Conservation (phyloP, 2,797 vertebrate species). For the Acomys russatus region DNA sequence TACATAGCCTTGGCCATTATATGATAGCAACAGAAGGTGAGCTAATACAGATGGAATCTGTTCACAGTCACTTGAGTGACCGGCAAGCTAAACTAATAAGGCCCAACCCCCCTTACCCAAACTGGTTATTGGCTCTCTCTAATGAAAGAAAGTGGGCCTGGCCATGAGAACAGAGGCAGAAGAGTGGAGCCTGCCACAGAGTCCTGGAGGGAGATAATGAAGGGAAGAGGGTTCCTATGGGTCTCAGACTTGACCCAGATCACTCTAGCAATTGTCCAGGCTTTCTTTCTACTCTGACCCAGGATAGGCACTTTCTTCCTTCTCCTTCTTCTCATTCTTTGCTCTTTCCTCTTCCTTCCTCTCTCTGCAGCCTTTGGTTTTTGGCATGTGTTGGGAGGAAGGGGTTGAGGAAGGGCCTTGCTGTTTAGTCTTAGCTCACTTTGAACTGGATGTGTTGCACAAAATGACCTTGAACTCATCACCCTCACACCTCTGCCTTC, state of each 20-base stretch:
- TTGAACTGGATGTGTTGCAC: neutral
- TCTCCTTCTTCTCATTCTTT: neutral
- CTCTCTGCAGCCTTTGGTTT: neutral
- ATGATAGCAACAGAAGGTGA: neutral
- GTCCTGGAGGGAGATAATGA: neutral
- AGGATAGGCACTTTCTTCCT: neutral
- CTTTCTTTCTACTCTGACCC: neutral
- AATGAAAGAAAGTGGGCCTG: neutral
- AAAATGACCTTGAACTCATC: neutral
- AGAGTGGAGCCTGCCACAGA: neutral
- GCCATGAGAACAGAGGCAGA: neutral
- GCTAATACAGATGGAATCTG: neutral
- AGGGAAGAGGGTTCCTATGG: neutral
- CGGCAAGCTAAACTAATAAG: neutral
- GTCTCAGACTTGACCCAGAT: rapidly evolving
- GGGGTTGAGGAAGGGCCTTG: neutral
- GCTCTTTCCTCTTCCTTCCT: neutral
- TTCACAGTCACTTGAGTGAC: neutral
- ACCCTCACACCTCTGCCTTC: neutral
- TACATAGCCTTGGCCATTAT: neutral
- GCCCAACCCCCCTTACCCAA: neutral
- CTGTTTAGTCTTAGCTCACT: neutral
- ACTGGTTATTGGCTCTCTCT: neutral
- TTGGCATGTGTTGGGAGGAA: neutral
- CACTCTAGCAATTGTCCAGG: no score